Evolutionary conservation across 2,113 vertebrate genomes (phyloP).

Genomic region (Capricornis sumatraensis): DNA sequence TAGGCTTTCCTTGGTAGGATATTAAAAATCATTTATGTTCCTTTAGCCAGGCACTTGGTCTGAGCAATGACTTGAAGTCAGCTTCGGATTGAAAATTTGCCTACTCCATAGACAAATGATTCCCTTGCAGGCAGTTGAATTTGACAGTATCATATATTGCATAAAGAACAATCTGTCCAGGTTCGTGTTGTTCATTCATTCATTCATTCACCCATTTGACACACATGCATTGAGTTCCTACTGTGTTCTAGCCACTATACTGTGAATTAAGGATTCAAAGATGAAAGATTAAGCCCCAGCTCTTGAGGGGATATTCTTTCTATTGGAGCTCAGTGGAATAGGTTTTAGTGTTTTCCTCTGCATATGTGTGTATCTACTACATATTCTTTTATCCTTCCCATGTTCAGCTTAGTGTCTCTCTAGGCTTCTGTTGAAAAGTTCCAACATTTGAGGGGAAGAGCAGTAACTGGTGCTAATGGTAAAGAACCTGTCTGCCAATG

Average conservation of each 20-base stretch:
- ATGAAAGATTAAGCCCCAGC: conserved; percentile 15
- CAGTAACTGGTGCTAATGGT: not conserved
- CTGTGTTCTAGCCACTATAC: not conserved
- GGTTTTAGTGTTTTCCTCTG: conserved; percentile 8
- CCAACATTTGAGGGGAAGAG: not conserved
- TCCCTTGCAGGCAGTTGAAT: conserved; percentile 66
- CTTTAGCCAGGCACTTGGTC: conserved; percentile 49
- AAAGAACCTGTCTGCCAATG: not conserved
- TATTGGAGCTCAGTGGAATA: not conserved
- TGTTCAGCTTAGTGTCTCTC: not conserved
- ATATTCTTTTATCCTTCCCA: not conserved
- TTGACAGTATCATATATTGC: conserved; percentile 66
- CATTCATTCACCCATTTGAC: conserved; percentile 33
- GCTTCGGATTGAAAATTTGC: conserved; percentile 65
- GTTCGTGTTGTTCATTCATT: conserved; percentile 48
- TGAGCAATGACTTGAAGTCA: conserved; percentile 65
- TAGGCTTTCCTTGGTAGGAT: conserved; percentile 28
- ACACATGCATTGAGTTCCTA: conserved; percentile 16
- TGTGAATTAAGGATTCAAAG: not conserved
- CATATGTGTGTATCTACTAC: not conserved
- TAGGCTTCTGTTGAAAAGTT: not conserved
- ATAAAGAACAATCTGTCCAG: conserved; percentile 50
- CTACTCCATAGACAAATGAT: conserved; percentile 64
- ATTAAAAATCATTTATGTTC: conserved; percentile 68
- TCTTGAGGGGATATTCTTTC: not conserved